Evolutionary conservation across 1,140 invertebrate species (phyloP).

Genomic region (Lithobius niger): DNA sequence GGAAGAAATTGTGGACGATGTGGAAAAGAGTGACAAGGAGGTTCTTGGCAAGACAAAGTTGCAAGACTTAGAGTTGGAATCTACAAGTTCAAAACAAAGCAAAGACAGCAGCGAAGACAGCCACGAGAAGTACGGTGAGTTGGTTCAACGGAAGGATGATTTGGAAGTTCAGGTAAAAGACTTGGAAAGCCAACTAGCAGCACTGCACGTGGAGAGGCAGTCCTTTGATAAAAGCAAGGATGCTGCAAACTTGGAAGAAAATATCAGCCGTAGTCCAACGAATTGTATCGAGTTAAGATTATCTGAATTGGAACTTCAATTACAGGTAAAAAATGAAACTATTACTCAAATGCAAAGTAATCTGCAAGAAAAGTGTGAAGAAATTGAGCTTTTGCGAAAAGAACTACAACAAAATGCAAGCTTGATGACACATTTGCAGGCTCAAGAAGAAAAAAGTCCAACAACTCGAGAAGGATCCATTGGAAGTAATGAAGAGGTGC

Average conservation of each 20-base stretch:
- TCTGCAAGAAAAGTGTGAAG: no score
- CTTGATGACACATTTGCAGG: no score
- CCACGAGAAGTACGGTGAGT: slow-evolving; percentile 5
- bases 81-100: slow-evolving; percentile 5
- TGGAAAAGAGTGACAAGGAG: neutral
- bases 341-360: no score
- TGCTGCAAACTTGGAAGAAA: neutral
- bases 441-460: no score
- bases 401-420: no score
- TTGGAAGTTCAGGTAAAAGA: slow-evolving; percentile 6
- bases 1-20: neutral
- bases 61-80: slow-evolving; percentile 6
- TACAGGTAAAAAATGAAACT: no score
- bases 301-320: no score
- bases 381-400: no score
- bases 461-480: no score
- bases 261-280: no score
- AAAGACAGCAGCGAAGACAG: slow-evolving; percentile 4
- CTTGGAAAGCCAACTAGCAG: slow-evolving; percentile 30
- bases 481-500: no score
- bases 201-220: slow-evolving; percentile 16
- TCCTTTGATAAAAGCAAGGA: neutral
- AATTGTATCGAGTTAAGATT: no score
- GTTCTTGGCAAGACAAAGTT: neutral
- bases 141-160: slow-evolving; percentile 2